Evolutionary conservation across 2,113 vertebrate genomes (phyloP), one percentile per base, ranked within the genome.

Genomic region (Nibea coibor): DNA sequence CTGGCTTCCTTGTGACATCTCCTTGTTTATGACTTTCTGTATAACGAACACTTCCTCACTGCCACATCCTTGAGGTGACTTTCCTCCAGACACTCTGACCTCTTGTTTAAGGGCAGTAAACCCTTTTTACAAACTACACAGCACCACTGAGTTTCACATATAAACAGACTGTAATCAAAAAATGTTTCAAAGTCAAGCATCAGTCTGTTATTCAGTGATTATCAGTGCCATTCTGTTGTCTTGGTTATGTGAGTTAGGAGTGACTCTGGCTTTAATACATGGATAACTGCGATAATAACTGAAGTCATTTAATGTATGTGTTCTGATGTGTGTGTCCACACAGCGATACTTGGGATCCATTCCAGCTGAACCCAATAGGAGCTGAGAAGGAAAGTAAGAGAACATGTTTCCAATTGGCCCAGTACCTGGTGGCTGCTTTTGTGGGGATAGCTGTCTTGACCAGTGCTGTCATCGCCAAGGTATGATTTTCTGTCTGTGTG

Each of bases 291-390:
- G 43, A 64, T 53, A 5, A 20, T 1, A 56, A 16, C 10, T 61
- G 0, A 78, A 20, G 17, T 24, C 4, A 26, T 16, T 31, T 11
- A 57, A 28, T 59, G 39, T 65, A 2, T 67, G 10, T 57, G 31
- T 72, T 35, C 43, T n/a, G n/a, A 6, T 75, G 56, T 67, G 70
- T 73, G 53, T 66, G 56, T 88, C 17, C 58, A 39, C 8, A 39
- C 67, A 95, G 95, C 70, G 94, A 95, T 56, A 95, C 94, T 39
- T 96, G 95, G 95, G 95, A 96, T 87, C 95, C 95, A 5, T 95
- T 96, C 84, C 95, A 95, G 75, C 72, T 95, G 72, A 95, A 94
- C 71, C 94, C 94, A 0, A 31, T 93, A 3, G 95, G 95, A 67
- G 85, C 95, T 0, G 94, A 95, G 85, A 95, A 96, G 79, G 94